These are phyloP conservation scores for Crotalus horridus DNA, from an alignment of 2,113 vertebrate genomes.

Conservation along the genomic window DNA sequence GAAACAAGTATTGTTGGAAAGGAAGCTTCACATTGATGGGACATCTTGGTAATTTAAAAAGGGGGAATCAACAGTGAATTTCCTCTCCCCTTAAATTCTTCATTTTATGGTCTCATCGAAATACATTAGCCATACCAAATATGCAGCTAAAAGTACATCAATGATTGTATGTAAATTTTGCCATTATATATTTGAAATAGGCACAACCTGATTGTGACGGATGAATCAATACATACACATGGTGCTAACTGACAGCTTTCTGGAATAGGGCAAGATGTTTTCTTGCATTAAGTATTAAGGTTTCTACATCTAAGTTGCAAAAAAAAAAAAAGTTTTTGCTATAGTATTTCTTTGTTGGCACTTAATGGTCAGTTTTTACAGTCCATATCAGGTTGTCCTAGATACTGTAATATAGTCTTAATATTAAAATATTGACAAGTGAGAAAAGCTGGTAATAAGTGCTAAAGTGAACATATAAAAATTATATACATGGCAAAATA, in stretches of 20 bases:
- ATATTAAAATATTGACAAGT: not conserved
- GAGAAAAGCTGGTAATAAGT: not conserved
- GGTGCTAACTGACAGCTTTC: not conserved
- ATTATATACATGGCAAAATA: not conserved
- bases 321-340: not conserved
- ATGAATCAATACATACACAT: not conserved
- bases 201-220: not conserved
- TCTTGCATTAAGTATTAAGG: not conserved
- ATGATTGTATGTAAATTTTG: not conserved
- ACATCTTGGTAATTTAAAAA: not conserved
- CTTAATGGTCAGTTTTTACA: not conserved
- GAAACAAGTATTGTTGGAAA: not conserved
- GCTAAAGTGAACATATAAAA: not conserved
- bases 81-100: too few relatives aligned
- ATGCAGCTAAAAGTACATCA: not conserved
- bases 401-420: not conserved
- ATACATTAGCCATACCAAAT: not conserved
- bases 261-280: not conserved
- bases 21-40: not conserved
- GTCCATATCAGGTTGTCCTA: not conserved
- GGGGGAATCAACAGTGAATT: not conserved
- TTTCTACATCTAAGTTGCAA: not conserved
- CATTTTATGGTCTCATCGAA: not conserved
- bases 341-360: not conserved
- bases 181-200: not conserved